Base-by-base conservation (phyloP, 2,797 vertebrate genomes). In the Poeciliopsis presidionis region DNA sequence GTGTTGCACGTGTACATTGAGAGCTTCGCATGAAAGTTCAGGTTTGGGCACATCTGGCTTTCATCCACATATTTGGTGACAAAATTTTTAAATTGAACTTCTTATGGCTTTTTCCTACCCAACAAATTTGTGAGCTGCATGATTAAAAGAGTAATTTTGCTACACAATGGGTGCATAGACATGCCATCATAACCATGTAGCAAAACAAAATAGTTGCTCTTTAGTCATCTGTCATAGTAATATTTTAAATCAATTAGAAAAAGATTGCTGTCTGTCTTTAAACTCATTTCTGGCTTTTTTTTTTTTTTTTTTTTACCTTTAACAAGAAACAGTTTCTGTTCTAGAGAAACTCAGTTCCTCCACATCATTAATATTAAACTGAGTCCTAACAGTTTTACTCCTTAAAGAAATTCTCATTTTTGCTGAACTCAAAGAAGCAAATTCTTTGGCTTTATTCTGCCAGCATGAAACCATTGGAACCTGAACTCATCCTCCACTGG, bases 401-500 rank as follows among this genome's bases (percentile, higher is more conserved):
- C 43, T 28, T 13, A 28, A 57, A 46, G 39, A 43, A 57, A 57
- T 20, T 12, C 39, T 49, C 2, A 84, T 75, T 85, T 51, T 87
- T 81, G 83, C 83, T 43, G 2, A 28, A 76, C 73, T 77, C 5
- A 3, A 0, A 36, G 67, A 70, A 72, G 41, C 65, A 33, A 79
- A 5, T 20, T 75, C 74, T 82, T 57, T 51, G 3, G 53, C 46
- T 67, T 55, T 49, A 67, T 4, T 88, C 82, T 80, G 59, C 80
- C 81, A 87, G 79, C 81, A 87, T 89, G 84, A 88, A 88, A 81
- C 74, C 72, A 71, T 45, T 53, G 76, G 47, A 70, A 61, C 78
- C 46, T 87, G 80, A 83, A 82, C 84, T 71, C 61, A 4, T 76
- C 65, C 57, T 87, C 78, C 70, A 73, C 85, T 67, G 89, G 80